Evolutionary conservation across 2,888 invertebrate genomes (phyloP).

Genomic region (Meteorus colon): DNA sequence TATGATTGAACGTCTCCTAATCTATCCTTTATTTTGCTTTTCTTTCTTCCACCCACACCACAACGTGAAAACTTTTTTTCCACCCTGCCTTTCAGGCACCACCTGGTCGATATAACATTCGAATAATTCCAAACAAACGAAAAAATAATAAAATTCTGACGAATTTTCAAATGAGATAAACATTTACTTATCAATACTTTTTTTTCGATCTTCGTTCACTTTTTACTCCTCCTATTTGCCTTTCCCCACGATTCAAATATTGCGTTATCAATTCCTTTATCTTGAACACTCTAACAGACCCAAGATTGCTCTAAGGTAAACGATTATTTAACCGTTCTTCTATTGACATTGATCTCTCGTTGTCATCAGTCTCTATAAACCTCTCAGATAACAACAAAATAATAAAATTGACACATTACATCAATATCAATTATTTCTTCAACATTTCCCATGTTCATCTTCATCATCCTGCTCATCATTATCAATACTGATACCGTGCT

Average conservation of each 20-base stretch:
- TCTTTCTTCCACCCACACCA: neutral
- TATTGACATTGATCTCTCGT: constrained; percentile 52
- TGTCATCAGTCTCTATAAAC: constrained; percentile 42
- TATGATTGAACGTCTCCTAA: constrained; percentile 11
- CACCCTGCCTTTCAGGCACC: neutral
- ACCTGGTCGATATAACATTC: constrained; percentile 1
- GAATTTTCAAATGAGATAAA: neutral
- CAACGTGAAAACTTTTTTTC: neutral
- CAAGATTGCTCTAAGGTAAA: constrained; percentile 17
- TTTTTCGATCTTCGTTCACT: constrained; percentile 21
- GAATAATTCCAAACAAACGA: neutral
- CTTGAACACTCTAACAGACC: neutral
- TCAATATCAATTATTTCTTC: constrained; percentile 26
- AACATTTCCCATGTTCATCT: constrained; percentile 18
- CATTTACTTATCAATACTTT: constrained; percentile 1
- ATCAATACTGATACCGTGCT: constrained; percentile 72
- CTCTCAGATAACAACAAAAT: constrained; percentile 40
- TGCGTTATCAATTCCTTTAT: constrained; percentile 36
- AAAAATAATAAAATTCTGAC: neutral
- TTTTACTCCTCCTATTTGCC: neutral
- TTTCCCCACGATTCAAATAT: neutral
- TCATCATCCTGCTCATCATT: constrained; percentile 72
- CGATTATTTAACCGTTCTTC: constrained; percentile 44
- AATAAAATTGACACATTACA: constrained; percentile 44
- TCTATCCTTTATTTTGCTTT: neutral